Evolutionary conservation across 2,113 vertebrate species (phyloP), one percentile per base, ranked within the genome.

Genomic region (Falcunculus frontatus): DNA sequence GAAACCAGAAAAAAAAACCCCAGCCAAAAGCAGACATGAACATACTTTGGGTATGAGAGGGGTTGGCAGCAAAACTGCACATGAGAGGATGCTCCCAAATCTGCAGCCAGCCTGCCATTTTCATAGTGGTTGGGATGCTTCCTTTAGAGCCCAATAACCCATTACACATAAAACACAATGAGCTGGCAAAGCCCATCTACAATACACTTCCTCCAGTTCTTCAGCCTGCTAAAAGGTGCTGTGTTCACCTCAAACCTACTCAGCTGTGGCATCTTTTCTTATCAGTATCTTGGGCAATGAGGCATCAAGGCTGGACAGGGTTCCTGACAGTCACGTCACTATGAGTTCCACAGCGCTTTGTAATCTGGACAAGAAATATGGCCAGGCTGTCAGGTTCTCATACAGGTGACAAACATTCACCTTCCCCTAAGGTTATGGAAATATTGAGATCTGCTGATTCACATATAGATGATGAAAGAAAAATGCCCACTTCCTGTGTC

Each of bases 81-180:
- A 0, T 13, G 35, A 65, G 26, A 47, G 16, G 32, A 13, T 2
- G 16, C 57, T 37, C 57, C 19, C 22, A 23, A 13, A 60, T 9
- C 52, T 4, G 1, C 39, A 30, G 39, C n/a, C 33, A 33, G 11
- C 27, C 53, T 44, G 41, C 18, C 37, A 1, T 10, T 44, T 63
- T 17, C 76, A 19, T 0, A 19, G 39, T 8, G 4, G 10, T 2
- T 8, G 29, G 20, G 19, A 12, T 0, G 2, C 15, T 69, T 29
- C 30, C 47, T 50, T 72, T 35, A n/a, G 0, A 50, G 35, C 20
- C 11, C 20, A 23, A 9, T 6, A 10, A 27, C 13, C 27, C 0
- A 0, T 22, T 33, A 55, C 33, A 33, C 0, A 0, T 1, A 37
- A 50, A 7, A 7, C 7, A 46, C 2, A 42, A 26, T 0, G 0